Base-by-base conservation (phyloP, 1,140 invertebrate species). In the Antheraea pernyi region DNA sequence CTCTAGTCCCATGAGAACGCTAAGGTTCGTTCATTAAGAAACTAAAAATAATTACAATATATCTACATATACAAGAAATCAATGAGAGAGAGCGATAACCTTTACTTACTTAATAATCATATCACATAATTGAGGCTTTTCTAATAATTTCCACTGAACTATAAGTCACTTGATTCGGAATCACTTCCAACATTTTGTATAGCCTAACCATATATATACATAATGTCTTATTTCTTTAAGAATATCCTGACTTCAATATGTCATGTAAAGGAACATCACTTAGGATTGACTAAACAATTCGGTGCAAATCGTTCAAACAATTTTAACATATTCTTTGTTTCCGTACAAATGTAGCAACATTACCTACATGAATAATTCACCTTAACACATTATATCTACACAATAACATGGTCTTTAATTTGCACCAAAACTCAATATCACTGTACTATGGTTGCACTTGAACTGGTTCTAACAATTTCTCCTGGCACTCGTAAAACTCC, bases 401-500 rank as follows among this genome's bases (percentile, higher is more conserved):
- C 46, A 11, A 16, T n/a, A 53, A 13, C 4, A 53, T 2, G 1
- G 46, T 53, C 13, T 53, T 53, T 7, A 53, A 16, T 53, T 53
- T 53, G 0, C 46, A n/a, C 16, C 11, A 16, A 53, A 16, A 16
- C n/a, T 16, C 46, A 53, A 2, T 53, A 9, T 16, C 46, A 53
- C 11, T 13, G 16, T 53, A 53, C 46, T 53, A 53, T 53, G 46
- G 46, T 16, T 53, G 46, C 46, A 53, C 46, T 53, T 53, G 46
- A 7, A 53, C 46, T 6, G 59, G 59, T 19, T 22, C 60, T 36
- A 36, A n/a, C 8, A 30, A 18, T 19, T 37, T 42, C 13, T 64
- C 62, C 62, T 30, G 11, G 19, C 60, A 16, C 62, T 64, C 37
- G n/a, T 64, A 64, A 42, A 39, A 69, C 39, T 69, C 30, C 30